These are phyloP conservation scores for Rhegmatorhina hoffmannsi DNA, from an alignment of 2,113 vertebrate species.

Conservation along the genomic window DNA sequence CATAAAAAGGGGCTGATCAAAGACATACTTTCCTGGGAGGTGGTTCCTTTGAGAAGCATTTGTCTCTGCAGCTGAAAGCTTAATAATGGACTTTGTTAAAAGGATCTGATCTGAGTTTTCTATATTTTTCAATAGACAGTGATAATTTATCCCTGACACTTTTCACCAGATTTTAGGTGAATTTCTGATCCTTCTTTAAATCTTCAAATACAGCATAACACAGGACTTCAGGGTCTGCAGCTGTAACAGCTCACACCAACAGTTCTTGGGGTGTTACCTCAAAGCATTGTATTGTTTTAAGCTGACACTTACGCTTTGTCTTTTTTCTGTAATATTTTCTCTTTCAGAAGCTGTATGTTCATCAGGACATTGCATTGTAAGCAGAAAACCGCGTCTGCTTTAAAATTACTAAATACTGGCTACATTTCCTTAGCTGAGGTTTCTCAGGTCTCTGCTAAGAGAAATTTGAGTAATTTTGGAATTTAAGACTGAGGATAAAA, in stretches of 20 bases:
- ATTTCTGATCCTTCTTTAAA: background rate
- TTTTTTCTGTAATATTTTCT: background rate
- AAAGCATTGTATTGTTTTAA: background rate
- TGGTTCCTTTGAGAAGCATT: background rate
- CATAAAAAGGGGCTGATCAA: background rate
- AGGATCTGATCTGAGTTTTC: background rate
- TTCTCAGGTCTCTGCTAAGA: background rate
- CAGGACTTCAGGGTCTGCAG: background rate
- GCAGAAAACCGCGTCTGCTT: conserved; percentile 9
- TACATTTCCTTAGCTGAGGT: background rate
- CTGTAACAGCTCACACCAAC: background rate
- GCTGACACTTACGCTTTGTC: background rate
- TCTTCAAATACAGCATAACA: background rate
- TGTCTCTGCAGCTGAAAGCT: background rate
- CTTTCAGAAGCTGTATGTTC: background rate
- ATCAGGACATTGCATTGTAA: background rate
- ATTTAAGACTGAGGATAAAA: background rate
- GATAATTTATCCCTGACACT: background rate
- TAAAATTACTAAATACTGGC: background rate
- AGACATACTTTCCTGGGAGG: background rate
- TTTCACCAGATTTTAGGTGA: background rate
- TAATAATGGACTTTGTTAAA: background rate
- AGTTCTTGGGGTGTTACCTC: background rate
- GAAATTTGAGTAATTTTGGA: background rate
- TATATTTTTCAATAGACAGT: background rate